Evolutionary conservation across 2,888 invertebrate species (phyloP).

Genomic region (Acrobasis repandana): DNA sequence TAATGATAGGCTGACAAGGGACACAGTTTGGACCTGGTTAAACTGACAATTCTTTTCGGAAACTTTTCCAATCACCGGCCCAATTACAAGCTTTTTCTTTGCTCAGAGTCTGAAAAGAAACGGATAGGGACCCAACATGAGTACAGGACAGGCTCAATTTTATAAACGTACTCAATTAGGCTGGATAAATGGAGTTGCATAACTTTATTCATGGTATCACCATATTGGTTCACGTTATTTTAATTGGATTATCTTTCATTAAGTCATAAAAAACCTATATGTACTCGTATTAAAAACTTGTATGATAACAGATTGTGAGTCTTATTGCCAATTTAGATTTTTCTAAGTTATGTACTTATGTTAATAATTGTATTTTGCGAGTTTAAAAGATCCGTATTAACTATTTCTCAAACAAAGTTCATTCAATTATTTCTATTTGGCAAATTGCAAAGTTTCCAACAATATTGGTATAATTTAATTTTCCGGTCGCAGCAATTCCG

Average conservation of each 20-base stretch:
- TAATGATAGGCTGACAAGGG: not conserved
- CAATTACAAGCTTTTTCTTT: not conserved
- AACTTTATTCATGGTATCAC: too few relatives aligned
- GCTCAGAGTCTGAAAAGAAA: not conserved
- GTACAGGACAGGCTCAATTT: not conserved
- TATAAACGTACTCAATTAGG: too few relatives aligned
- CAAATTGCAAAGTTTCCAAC: constrained; percentile 6
- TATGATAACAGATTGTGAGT: too few relatives aligned
- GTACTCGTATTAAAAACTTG: too few relatives aligned
- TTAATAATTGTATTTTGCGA: too few relatives aligned
- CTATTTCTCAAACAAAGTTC: not conserved
- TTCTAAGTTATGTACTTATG: not conserved
- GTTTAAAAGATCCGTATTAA: not conserved
- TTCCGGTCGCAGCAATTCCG: not conserved
- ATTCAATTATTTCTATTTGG: constrained; percentile 1
- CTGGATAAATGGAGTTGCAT: too few relatives aligned
- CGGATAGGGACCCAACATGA: not conserved
- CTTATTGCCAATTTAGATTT: too few relatives aligned
- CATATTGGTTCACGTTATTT: too few relatives aligned
- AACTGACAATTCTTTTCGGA: not conserved
- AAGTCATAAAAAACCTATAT: too few relatives aligned
- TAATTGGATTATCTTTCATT: too few relatives aligned
- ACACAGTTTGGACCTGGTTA: too few relatives aligned
- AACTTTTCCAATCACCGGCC: not conserved
- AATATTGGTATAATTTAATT: constrained; percentile 3